phyloP scores from a whole-genome alignment of 2,113 vertebrate genomes.

The Psilopogon haemacephalus region DNA sequence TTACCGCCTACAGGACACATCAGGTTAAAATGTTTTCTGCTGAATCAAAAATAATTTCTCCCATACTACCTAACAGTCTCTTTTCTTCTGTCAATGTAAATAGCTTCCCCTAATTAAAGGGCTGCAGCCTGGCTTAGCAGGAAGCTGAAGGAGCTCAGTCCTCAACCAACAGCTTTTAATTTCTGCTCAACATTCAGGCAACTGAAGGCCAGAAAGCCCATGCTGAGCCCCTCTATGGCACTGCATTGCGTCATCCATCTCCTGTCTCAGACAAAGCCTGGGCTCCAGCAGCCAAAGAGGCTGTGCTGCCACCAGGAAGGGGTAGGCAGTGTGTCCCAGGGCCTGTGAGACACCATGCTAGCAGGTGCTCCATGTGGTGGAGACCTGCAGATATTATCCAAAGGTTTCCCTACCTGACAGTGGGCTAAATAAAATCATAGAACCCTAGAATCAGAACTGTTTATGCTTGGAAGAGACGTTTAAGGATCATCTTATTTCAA shows the following conservation, averaged over 20 bases:
- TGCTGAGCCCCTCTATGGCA: neutral
- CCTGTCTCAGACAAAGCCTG: neutral
- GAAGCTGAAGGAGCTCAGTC: neutral
- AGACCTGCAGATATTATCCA: neutral
- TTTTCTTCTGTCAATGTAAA: slow-evolving; percentile 1
- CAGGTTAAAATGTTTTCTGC: neutral
- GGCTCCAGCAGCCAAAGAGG: neutral
- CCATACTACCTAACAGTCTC: neutral
- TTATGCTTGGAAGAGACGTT: neutral
- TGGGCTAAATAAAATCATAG: neutral
- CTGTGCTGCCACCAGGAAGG: no score
- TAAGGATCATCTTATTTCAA: neutral
- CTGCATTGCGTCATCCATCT: accelerated
- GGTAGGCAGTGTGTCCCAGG: accelerated
- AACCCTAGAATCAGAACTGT: neutral
- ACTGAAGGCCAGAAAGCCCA: neutral
- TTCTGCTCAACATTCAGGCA: neutral
- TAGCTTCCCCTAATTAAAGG: slow-evolving; percentile 28
- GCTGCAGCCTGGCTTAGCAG: neutral
- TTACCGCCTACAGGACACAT: neutral
- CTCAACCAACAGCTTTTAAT: neutral
- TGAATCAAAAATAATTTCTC: slow-evolving; percentile 1
- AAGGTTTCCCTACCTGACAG: neutral
- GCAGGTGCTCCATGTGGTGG: accelerated
- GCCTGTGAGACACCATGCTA: neutral